Evolutionary conservation across 2,113 vertebrate genomes (phyloP), one percentile per base, ranked within the genome.

Genomic region (Hiodon tergisus): DNA sequence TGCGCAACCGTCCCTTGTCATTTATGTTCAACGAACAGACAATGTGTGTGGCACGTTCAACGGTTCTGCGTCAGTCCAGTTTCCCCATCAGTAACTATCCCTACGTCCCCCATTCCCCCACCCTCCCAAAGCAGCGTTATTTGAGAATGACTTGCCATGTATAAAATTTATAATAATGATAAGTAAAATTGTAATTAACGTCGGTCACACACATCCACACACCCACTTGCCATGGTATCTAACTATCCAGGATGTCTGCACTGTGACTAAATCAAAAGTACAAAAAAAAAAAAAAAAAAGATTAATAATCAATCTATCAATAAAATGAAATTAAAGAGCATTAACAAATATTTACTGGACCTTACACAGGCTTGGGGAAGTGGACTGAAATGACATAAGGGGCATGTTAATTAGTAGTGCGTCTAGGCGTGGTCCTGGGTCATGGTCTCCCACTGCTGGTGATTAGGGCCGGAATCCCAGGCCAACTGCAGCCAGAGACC

Each of bases 1-100:
- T 53, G 67, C 67, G n/a, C 53, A 51, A 51, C 50, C 67, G n/a
- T 10, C 67, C 67, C 52, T 69, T 69, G 16, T 69, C 53, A 69
- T 14, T 13, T 31, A 31, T 31, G 31, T 2, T 31, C 31, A 31
- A 31, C 31, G 31, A 31, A 31, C 31, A 31, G 31, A 31, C 31
- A 31, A 31, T 31, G 31, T 2, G 31, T 31, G 31, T 31, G 31
- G 31, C 31, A 31, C 31, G 31, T 31, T 31, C 31, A 2, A 31
- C 31, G 31, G 31, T 31, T 31, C 31, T 31, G 31, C 31, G 31
- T 31, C 31, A 31, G 31, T 31, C 31, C 31, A 2, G 31, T 31
- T 31, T 31, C 31, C 31, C 31, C 31, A 31, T 31, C 31, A 31
- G 1, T 31, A 31, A 31, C 31, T 31, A 31, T 31, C 31, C 31